Evolutionary conservation across 2,113 vertebrate species (phyloP).

Genomic region (Tylochromis polylepis): DNA sequence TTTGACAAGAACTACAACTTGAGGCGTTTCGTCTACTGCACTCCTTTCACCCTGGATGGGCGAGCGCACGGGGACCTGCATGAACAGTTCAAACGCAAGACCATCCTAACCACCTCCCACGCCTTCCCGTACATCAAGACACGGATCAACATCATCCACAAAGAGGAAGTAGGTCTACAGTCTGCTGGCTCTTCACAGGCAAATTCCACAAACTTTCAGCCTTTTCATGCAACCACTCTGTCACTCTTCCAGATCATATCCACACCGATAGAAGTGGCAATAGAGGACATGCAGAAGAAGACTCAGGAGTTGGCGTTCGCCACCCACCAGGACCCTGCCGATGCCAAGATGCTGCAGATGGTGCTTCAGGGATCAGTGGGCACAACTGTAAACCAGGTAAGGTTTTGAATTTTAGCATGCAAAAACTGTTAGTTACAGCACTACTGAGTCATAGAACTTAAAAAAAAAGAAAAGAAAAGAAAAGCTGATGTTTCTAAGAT

Average conservation of each 20-base stretch:
- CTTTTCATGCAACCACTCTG: not conserved
- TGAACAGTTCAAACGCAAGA: constrained; percentile 97
- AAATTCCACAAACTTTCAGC: not conserved
- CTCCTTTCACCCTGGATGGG: constrained; percentile 95
- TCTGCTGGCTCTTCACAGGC: not conserved
- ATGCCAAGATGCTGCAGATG: constrained; percentile 99
- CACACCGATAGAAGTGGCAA: constrained; percentile 97
- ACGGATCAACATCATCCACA: constrained; percentile 96
- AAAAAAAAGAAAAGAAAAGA: no score
- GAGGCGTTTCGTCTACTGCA: constrained; percentile 97
- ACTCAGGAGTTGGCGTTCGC: constrained; percentile 96
- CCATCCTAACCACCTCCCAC: constrained; percentile 93
- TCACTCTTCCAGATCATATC: constrained; percentile 82
- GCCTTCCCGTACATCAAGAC: constrained; percentile 99
- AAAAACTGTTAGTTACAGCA: not conserved
- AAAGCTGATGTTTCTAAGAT: not conserved
- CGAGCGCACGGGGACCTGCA: constrained; percentile 95
- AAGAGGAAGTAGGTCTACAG: constrained; percentile 83
- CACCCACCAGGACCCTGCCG: constrained; percentile 95
- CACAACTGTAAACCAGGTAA: constrained; percentile 98
- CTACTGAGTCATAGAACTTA: not conserved
- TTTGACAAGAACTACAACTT: constrained; percentile 99
- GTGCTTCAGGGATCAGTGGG: constrained; percentile 98
- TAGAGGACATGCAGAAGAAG: constrained; percentile 99
- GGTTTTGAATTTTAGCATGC: not conserved